Evolutionary conservation across 1,140 invertebrate genomes (phyloP).

Genomic region (Tachypleus tridentatus): DNA sequence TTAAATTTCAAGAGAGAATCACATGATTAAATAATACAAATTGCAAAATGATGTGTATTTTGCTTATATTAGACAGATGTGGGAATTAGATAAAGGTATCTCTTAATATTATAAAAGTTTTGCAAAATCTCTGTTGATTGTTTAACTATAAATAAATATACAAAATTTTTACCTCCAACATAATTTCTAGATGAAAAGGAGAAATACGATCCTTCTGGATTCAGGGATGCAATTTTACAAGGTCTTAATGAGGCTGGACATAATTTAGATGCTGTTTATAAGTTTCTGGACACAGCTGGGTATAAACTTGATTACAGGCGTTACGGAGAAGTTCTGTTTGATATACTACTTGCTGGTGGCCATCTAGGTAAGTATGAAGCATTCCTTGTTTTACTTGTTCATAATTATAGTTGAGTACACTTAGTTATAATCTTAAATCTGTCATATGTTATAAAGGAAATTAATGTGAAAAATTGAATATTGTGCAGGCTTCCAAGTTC

Average conservation of each 20-base stretch:
- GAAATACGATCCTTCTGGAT: slow-evolving; percentile 95
- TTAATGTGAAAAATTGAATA: too few species aligned
- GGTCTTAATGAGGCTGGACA: slow-evolving; percentile 63
- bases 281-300: slow-evolving; percentile 83
- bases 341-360: slow-evolving; percentile 93
- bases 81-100: background rate
- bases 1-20: too few species aligned
- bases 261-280: slow-evolving; percentile 82
- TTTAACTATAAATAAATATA: background rate
- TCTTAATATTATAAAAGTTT: too few species aligned
- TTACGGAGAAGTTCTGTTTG: slow-evolving; percentile 94
- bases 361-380: slow-evolving; percentile 42
- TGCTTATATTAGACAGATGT: background rate
- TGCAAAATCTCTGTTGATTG: background rate
- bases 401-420: too few species aligned
- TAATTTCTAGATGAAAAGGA: slow-evolving; percentile 85
- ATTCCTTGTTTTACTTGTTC: too few species aligned
- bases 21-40: too few species aligned
- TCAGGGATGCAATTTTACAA: slow-evolving; percentile 87
- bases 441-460: too few species aligned
- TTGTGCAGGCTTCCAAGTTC: too few species aligned
- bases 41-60: too few species aligned
- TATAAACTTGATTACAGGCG: slow-evolving; percentile 93
- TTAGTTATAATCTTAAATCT: too few species aligned
- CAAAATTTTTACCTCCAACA: background rate